Base-by-base conservation (phyloP, 1,140 invertebrate genomes). In the Pemphigus obesinymphae region DNA sequence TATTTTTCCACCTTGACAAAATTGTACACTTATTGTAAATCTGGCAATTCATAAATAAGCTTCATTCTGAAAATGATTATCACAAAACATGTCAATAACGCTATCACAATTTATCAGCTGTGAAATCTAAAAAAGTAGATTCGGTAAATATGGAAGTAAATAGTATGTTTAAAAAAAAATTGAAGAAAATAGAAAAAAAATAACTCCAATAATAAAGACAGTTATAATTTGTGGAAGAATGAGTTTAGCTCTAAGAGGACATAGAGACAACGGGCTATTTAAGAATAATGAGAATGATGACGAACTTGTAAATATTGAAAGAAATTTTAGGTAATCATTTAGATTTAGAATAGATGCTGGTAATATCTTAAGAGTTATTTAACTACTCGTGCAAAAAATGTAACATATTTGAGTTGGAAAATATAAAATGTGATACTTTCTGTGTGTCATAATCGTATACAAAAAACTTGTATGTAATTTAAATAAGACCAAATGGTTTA, bases 291-390 rank as follows among this genome's bases (percentile, higher is more conserved):
- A 82, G 26, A 68, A 72, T 45, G 72, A 40, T 80, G 83, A 84
- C 23, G n/a, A 68, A 0, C 17, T 6, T 31, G 58, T n/a, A 40
- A 45, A 70, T 80, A 85, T 84, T 23, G 82, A 84, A 55, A 83
- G 83, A 45, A 84, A 84, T 81, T 85, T 85, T 66, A 80, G 83
- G 80, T 80, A 83, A 37, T 82, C 85, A 15, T 80, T 85, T 45
- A 40, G 83, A 34, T 85, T 82, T 58, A 23, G 81, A 81, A 58
- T 75, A 34, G 75, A 85, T 43, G 82, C 82, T 78, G 85, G 83
- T 40, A 83, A 34, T 83, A 84, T 82, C 84, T 85, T 53, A 72
- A 83, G 70, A 81, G 80, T 48, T 58, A 85, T 7, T 82, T 85
- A 75, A 29, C 82, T 68, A 84, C 82, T 53, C 34, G 83, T 68